Percentiles rank a stretch among this genome's conserved stretches.
Conservation (phyloP, 2,113 vertebrate species). For the Neoarius graeffei region DNA sequence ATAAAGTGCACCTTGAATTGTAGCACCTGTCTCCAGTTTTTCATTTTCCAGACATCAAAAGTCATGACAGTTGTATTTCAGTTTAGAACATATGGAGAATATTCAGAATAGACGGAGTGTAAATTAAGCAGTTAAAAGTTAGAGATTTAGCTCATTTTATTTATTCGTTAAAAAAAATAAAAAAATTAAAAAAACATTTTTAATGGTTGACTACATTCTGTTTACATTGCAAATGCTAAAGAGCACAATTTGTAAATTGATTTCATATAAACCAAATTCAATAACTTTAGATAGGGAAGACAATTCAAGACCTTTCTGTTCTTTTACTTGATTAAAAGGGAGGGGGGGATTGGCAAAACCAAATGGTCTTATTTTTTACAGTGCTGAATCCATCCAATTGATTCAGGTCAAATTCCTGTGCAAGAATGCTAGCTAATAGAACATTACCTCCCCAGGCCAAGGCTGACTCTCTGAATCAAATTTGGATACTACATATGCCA, state of each 20-base stretch:
- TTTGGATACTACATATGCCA: not conserved
- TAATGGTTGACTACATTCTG: not conserved
- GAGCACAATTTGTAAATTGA: not conserved
- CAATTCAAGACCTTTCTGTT: not conserved
- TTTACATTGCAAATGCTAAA: not conserved
- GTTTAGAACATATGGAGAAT: not conserved
- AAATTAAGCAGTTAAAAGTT: not conserved
- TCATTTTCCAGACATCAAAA: too few relatives aligned
- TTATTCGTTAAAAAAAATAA: not conserved
- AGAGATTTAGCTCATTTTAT: not conserved
- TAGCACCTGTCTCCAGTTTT: too few relatives aligned
- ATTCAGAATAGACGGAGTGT: not conserved
- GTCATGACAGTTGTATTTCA: not conserved
- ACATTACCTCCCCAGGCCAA: not conserved
- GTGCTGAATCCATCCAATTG: not conserved
- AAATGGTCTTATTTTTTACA: constrained; percentile 1
- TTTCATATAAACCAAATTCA: not conserved
- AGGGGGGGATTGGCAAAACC: not conserved
- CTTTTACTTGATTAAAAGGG: not conserved
- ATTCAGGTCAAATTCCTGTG: not conserved
- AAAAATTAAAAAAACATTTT: not conserved
- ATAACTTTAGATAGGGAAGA: not conserved
- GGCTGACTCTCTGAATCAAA: not conserved
- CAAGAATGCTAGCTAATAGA: not conserved
- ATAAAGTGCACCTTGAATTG: too few relatives aligned